Evolutionary conservation across 2,888 invertebrate species (phyloP).

Genomic region (Escarpia spicata): DNA sequence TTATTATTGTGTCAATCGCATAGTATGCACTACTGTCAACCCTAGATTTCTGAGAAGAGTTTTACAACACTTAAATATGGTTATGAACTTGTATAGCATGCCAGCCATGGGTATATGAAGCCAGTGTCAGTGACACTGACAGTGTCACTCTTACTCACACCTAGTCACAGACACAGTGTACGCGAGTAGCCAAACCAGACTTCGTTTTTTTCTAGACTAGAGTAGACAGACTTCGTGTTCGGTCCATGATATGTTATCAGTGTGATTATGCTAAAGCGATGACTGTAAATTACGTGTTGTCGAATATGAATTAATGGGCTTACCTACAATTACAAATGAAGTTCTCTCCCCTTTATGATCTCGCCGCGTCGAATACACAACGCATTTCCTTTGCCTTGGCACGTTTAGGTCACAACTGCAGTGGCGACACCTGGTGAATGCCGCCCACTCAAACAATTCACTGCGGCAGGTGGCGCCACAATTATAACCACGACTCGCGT

Average conservation of each 20-base stretch:
- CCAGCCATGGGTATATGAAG: neutral
- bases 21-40: no score
- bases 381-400: neutral
- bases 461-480: neutral
- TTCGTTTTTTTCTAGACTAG: neutral
- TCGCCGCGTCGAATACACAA: neutral
- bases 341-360: neutral
- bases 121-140: neutral
- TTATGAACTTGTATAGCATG: neutral
- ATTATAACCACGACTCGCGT: neutral
- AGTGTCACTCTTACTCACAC: no score
- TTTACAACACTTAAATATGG: neutral
- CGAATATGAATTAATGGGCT: neutral
- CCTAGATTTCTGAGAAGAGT: neutral
- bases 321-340: neutral
- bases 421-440: neutral
- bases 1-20: no score
- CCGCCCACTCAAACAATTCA: neutral
- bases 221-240: neutral
- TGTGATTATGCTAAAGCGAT: neutral
- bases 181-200: neutral
- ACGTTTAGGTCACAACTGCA: constrained; percentile 3
- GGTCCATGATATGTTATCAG: neutral
- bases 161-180: neutral
- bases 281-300: neutral